Conservation (phyloP, 2,888 invertebrate species). For the Eristalis intricaria region DNA sequence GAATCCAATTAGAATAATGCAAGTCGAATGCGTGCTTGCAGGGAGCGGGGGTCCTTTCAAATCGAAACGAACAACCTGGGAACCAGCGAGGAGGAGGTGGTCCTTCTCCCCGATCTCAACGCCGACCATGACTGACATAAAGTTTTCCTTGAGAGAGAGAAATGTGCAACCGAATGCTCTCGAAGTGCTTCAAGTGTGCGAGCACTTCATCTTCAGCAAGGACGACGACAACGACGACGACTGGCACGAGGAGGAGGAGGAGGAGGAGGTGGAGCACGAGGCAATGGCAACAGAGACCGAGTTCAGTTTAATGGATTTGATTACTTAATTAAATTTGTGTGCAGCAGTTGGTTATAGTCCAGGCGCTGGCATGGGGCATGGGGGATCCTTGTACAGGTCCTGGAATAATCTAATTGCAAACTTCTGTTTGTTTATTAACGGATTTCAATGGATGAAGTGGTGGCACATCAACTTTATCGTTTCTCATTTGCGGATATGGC, state of each 20-base stretch:
- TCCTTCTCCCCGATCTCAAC: slow-evolving; percentile 17
- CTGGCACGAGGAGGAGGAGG: too few species aligned
- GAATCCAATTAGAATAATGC: slow-evolving; percentile 72
- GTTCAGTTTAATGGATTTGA: slow-evolving; percentile 70
- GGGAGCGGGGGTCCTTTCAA: slow-evolving; percentile 27
- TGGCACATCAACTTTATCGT: slow-evolving; percentile 72
- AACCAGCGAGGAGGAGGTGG: slow-evolving; percentile 1
- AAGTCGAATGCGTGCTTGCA: slow-evolving; percentile 26
- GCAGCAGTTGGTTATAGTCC: slow-evolving; percentile 52
- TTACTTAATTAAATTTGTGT: slow-evolving; percentile 72
- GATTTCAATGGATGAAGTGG: slow-evolving; percentile 70
- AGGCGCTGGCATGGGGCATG: neutral
- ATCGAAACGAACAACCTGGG: slow-evolving; percentile 52
- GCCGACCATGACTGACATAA: slow-evolving; percentile 32
- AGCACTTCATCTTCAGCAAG: slow-evolving; percentile 22
- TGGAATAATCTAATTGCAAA: slow-evolving; percentile 72
- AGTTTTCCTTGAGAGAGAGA: slow-evolving; percentile 49
- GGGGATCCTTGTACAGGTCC: slow-evolving; percentile 37
- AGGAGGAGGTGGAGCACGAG: neutral
- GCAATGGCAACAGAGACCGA: slow-evolving; percentile 17
- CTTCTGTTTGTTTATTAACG: slow-evolving; percentile 72
- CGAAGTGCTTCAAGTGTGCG: neutral
- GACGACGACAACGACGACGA: neutral
- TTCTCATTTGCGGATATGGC: slow-evolving; percentile 67
- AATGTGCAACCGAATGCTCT: slow-evolving; percentile 60